Evolutionary conservation across 2,113 vertebrate genomes (phyloP).

Genomic region (Pedionomus torquatus): DNA sequence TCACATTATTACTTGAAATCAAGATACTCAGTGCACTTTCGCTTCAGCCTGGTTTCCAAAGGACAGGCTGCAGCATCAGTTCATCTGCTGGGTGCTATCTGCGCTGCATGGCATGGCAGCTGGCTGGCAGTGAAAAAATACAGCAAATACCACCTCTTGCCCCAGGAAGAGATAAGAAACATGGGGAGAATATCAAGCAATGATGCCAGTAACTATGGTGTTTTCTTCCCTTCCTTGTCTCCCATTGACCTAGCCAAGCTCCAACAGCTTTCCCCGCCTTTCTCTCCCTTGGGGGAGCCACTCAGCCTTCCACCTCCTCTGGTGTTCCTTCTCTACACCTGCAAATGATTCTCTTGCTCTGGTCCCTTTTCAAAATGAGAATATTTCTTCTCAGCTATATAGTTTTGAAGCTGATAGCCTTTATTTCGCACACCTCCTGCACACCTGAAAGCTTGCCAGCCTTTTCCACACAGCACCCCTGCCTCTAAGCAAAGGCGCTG

Average conservation of each 20-base stretch:
- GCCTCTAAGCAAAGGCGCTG: neutral
- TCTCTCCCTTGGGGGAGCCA: neutral
- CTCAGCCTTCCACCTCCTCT: neutral
- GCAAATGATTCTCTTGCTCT: neutral
- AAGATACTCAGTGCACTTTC: neutral
- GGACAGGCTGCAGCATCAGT: neutral
- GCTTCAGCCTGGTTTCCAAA: neutral
- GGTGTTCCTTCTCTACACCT: neutral
- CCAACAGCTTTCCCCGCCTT: neutral
- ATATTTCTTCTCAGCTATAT: neutral
- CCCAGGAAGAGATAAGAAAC: neutral
- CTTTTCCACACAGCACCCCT: neutral
- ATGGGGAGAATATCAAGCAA: neutral
- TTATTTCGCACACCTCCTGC: neutral
- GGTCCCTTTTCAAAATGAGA: neutral
- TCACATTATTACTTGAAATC: neutral
- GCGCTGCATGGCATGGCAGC: rapidly evolving
- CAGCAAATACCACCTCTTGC: neutral
- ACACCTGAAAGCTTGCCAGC: neutral
- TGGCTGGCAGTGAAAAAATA: neutral
- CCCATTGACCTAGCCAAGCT: neutral
- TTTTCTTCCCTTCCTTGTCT: neutral
- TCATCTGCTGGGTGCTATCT: neutral
- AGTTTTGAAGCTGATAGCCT: neutral
- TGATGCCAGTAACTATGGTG: neutral